These are phyloP conservation scores for Actinia tenebrosa DNA, from an alignment of 64 coral and sea anemone genomes.

Conservation along the genomic window DNA sequence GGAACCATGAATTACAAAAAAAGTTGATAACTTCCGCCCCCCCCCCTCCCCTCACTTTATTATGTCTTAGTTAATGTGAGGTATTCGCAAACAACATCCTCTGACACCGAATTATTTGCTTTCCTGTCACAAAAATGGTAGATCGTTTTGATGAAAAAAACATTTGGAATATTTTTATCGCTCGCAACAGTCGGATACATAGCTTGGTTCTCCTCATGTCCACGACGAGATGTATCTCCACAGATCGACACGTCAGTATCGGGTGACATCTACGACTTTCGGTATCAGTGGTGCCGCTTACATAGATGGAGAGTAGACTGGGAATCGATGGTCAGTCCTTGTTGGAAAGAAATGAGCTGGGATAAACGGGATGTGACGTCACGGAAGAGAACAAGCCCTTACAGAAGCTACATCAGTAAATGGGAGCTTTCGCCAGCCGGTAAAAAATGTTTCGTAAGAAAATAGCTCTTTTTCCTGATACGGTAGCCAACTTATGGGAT, in stretches of 20 bases:
- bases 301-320: conserved; percentile 79
- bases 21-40: too few relatives aligned
- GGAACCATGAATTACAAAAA: too few relatives aligned
- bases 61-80: too few relatives aligned
- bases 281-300: conserved; percentile 63
- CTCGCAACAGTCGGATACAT: not conserved
- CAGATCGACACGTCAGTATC: not conserved
- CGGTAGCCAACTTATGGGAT: too few relatives aligned
- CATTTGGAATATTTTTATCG: not conserved
- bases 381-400: conserved; percentile 35
- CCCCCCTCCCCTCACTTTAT: too few relatives aligned
- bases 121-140: too few relatives aligned
- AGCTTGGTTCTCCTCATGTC: not conserved
- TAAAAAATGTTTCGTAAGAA: not conserved
- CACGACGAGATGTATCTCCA: not conserved
- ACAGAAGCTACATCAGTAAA: conserved; percentile 51
- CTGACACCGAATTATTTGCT: too few relatives aligned
- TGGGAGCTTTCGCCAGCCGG: conserved; percentile 66
- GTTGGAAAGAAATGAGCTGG: conserved; percentile 48
- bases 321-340: conserved; percentile 55
- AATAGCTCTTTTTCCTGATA: too few relatives aligned
- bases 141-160: not conserved
- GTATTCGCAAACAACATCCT: too few relatives aligned
- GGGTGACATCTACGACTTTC: not conserved
- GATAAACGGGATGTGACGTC: conserved; percentile 49